Conservation (phyloP, 2,113 vertebrate species). For the Dasyornis broadbenti region DNA sequence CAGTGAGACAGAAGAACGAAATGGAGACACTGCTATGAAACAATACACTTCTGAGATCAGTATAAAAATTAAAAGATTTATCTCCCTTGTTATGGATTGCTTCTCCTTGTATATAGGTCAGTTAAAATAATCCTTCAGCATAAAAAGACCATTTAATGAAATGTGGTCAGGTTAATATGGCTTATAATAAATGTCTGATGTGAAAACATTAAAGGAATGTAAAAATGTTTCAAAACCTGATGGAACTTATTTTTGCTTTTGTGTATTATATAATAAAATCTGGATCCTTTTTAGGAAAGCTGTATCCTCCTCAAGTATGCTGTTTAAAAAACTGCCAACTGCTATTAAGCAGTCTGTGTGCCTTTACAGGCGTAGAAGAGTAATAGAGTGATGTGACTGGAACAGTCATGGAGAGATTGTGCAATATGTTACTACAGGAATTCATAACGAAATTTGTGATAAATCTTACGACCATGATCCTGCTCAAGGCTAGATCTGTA, state of each 20-base stretch:
- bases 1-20: background rate
- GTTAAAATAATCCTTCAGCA: background rate
- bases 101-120: background rate
- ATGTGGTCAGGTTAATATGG: background rate
- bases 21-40: background rate
- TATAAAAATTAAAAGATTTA: background rate
- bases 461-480: background rate
- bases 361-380: background rate
- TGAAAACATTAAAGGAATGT: background rate
- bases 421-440: background rate
- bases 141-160: background rate
- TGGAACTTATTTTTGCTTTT: background rate
- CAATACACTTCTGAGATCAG: background rate
- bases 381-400: background rate
- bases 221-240: background rate
- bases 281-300: background rate
- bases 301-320: background rate
- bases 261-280: background rate
- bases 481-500: background rate
- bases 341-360: background rate
- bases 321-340: background rate
- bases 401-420: background rate
- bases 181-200: background rate
- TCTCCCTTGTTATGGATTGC: background rate
- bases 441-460: background rate